phyloP scores from a whole-genome alignment of 2,888 invertebrate genomes.

The Trissolcus japonicus region DNA sequence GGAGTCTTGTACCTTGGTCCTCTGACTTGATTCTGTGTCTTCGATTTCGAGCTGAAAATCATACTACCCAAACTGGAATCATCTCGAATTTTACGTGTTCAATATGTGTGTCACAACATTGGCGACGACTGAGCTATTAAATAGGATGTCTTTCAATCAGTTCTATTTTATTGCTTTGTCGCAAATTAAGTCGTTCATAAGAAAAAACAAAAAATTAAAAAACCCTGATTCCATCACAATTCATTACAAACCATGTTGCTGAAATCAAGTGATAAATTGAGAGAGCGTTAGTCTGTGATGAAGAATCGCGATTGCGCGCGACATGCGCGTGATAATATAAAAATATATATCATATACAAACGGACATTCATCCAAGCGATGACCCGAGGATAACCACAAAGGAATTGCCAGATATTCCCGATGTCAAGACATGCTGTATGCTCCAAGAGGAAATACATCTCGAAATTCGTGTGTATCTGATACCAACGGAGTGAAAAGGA shows the following conservation, averaged over 20 bases:
- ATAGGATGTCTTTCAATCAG: constrained; percentile 14
- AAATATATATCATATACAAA: constrained; percentile 50
- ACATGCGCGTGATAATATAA: constrained; percentile 44
- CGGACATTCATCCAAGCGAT: constrained; percentile 49
- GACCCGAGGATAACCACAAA: constrained; percentile 58
- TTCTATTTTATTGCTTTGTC: constrained; percentile 3
- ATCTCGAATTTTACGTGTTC: constrained; percentile 15
- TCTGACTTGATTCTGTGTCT: constrained; percentile 48
- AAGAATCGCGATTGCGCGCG: constrained; percentile 34
- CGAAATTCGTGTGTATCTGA: constrained; percentile 63
- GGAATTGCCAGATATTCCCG: constrained; percentile 68
- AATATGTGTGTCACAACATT: constrained; percentile 17
- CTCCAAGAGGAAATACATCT: constrained; percentile 56
- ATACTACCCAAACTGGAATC: constrained; percentile 32
- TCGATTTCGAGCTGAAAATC: constrained; percentile 45
- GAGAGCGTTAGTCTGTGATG: constrained; percentile 25
- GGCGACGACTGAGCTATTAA: constrained; percentile 11
- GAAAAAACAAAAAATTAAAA: too few relatives aligned
- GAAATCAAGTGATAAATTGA: constrained; percentile 28
- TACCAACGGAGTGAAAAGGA: constrained; percentile 60
- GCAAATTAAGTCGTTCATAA: background rate
- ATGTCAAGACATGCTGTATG: constrained; percentile 63
- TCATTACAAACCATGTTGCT: background rate
- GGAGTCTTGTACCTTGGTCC: constrained; percentile 71
- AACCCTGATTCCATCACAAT: too few relatives aligned